Evolutionary conservation across 2,888 invertebrate genomes (phyloP).

Genomic region (Ptychoptera albimana): DNA sequence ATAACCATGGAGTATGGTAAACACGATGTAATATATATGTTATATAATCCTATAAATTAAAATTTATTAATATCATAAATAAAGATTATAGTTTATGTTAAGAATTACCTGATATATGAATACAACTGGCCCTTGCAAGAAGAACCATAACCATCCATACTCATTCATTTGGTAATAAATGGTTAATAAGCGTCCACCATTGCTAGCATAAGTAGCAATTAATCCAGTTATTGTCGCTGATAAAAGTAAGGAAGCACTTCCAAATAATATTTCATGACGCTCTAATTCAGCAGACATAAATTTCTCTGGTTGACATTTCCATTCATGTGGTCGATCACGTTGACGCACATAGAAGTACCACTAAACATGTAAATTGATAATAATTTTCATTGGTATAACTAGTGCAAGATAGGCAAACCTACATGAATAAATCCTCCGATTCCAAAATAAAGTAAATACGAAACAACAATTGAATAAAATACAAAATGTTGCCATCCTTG

Average conservation of each 20-base stretch:
- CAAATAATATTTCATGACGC: conserved; percentile 48
- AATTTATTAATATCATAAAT: conserved; percentile 2
- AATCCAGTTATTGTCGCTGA: conserved; percentile 40
- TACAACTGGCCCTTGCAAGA: conserved; percentile 44
- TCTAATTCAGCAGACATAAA: conserved; percentile 51
- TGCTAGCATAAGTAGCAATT: conserved; percentile 47
- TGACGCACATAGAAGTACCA: conserved; percentile 55
- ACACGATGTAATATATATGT: conserved; percentile 50
- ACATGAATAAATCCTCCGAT: conserved; percentile 55
- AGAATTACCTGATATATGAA: conserved; percentile 43
- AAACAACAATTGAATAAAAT: conserved; percentile 35
- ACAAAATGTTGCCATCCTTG: conserved; percentile 34
- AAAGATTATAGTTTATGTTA: not conserved
- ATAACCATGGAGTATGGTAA: conserved; percentile 50
- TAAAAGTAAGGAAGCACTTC: conserved; percentile 39
- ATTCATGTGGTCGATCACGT: conserved; percentile 42
- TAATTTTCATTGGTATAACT: not conserved
- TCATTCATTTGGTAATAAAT: conserved; percentile 47
- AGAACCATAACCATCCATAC: conserved; percentile 47
- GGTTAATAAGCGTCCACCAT: conserved; percentile 46
- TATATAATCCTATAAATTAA: conserved; percentile 38
- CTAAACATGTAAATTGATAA: conserved; percentile 25
- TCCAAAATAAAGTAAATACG: conserved; percentile 41
- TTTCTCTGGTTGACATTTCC: conserved; percentile 59
- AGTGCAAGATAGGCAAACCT: conserved; percentile 19